Conservation (phyloP, 2,797 vertebrate species). For the Nyctibius grandis region DNA sequence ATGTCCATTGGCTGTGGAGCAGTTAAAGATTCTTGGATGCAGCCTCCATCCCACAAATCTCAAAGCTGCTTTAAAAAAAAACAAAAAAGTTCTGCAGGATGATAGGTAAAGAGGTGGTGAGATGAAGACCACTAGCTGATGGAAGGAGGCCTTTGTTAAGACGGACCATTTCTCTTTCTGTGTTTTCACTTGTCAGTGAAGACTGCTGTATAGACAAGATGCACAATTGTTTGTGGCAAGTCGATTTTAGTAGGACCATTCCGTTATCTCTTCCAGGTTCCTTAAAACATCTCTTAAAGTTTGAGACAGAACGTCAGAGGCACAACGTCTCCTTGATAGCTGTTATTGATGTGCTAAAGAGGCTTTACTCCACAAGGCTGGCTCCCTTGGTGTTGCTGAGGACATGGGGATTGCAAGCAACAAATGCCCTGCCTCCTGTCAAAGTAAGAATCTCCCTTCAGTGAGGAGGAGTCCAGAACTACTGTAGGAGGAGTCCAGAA, state of each 20-base stretch:
- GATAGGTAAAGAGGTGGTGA: not conserved
- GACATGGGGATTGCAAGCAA: constrained; percentile 92
- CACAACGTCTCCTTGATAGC: constrained; percentile 93
- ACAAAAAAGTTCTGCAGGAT: not conserved
- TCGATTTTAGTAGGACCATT: not conserved
- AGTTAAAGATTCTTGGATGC: not conserved
- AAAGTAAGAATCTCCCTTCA: constrained; percentile 81
- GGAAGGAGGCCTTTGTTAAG: not conserved
- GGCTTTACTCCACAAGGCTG: constrained; percentile 88
- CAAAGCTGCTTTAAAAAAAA: not conserved
- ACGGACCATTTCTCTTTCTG: not conserved
- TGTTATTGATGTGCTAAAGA: constrained; percentile 88
- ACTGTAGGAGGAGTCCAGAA: not conserved
- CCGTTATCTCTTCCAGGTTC: constrained; percentile 77
- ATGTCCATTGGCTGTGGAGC: not conserved
- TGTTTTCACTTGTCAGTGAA: not conserved
- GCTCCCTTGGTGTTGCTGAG: constrained; percentile 86
- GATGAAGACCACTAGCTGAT: not conserved
- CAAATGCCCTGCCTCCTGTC: constrained; percentile 84
- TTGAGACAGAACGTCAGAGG: constrained; percentile 90
- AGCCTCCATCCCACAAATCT: not conserved
- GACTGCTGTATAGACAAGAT: not conserved
- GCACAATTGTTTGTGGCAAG: not conserved
- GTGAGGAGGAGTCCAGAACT: not conserved
- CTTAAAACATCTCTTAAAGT: constrained; percentile 87